Base-by-base conservation (phyloP, 2,888 invertebrate species). In the Drosophila paranaensis region DNA sequence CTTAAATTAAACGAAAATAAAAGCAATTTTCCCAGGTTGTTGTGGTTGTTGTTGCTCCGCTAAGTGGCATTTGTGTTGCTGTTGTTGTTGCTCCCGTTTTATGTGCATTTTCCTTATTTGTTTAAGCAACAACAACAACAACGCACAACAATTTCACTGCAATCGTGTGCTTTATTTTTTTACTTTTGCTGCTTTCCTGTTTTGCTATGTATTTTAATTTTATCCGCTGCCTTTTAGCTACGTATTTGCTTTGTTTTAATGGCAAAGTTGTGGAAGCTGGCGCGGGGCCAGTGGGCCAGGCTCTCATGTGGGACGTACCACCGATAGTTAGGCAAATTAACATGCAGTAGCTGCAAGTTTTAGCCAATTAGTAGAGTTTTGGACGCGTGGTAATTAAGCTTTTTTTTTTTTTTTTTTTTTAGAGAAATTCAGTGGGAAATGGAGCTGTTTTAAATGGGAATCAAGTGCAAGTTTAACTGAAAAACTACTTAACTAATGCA, bases 61-160 rank as follows among this genome's bases (percentile, higher is more conserved):
- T 82, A 77, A 79, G 79, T 82, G 82, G 69, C 60, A 79, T 74
- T 79, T 66, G 48, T 61, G 45, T 53, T 58, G 58, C 10, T 70
- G 39, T 68, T 77, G 63, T 75, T 74, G 71, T 61, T 71, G 45
- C 60, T 71, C 43, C 60, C 61, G 63, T 72, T 77, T 85, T 71
- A 70, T 82, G 75, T 79, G 83, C 71, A 81, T 86, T 85, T 88
- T 86, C 88, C 86, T 88, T 85, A 85, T 88, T 85, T 85, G 81
- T 76, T 79, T 77, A 86, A 87, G 65, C 62, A 71, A 58, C 61
- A 75, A 77, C 57, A 78, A 51, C 61, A 70, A 57, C 60, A 74
- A 70, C 56, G 72, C 39, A 35, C 27, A 27, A 58, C 64, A 67
- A 67, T 72, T 78, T 72, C 51, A 78, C 63, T 72, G 72, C 72